These are phyloP conservation scores for Mus caroli DNA, from an alignment of 2,797 vertebrate genomes.

Conservation along the genomic window DNA sequence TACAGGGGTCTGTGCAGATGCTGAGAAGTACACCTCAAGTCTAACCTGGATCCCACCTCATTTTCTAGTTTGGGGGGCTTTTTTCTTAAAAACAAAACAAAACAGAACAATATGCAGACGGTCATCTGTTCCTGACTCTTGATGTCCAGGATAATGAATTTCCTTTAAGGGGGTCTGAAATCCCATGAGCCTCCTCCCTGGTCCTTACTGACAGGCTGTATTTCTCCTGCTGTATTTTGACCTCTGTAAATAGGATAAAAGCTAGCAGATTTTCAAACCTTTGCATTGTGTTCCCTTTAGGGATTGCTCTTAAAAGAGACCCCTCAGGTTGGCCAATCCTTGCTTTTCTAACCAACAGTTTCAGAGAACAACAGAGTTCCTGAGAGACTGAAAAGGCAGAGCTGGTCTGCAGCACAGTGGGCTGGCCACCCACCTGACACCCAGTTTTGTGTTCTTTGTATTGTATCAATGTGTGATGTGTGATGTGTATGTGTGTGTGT, in stretches of 20 bases:
- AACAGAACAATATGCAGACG: not conserved
- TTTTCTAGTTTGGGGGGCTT: not conserved
- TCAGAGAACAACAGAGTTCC: not conserved
- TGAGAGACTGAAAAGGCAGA: not conserved
- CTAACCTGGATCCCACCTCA: not conserved
- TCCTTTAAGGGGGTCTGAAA: not conserved
- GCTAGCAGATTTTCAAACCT: no score
- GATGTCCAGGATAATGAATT: no score
- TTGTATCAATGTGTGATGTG: no score
- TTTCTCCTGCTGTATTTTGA: accelerated
- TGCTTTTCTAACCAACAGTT: not conserved
- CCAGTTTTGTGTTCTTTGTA: no score
- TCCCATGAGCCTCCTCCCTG: not conserved
- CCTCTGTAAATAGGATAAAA: no score
- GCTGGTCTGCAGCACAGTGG: accelerated
- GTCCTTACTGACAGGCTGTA: not conserved
- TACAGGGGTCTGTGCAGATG: not conserved
- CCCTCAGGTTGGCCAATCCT: not conserved
- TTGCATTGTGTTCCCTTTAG: not conserved
- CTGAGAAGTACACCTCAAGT: not conserved
- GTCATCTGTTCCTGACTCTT: not conserved
- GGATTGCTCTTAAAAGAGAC: no score
- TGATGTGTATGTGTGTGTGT: not conserved
- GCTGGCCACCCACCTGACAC: not conserved
- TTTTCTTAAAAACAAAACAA: not conserved